Conservation (phyloP, 1,140 invertebrate species). For the Rhyacophila brunnea region DNA sequence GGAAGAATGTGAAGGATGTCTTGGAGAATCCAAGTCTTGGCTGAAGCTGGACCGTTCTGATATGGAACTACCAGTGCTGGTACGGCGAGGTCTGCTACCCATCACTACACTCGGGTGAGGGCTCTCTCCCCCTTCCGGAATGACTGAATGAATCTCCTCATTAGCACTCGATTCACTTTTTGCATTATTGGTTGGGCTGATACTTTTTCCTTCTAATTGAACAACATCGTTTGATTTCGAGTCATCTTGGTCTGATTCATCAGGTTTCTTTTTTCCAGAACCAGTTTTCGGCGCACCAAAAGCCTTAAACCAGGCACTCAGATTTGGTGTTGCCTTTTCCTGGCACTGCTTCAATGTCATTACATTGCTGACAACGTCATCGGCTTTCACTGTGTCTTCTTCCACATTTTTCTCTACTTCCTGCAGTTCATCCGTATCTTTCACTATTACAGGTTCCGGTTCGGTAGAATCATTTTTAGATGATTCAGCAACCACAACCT, state of each 20-base stretch:
- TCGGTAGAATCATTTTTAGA: background rate
- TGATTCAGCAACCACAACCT: background rate
- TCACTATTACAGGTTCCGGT: slow-evolving; percentile 16
- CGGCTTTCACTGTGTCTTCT: background rate
- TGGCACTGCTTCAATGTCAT: slow-evolving; percentile 44
- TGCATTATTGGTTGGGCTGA: slow-evolving; percentile 40
- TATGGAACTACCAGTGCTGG: slow-evolving; percentile 70
- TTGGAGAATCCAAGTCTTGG: slow-evolving; percentile 69
- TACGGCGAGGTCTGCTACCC: slow-evolving; percentile 58
- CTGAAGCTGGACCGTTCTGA: slow-evolving; percentile 74
- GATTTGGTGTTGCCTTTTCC: slow-evolving; percentile 76
- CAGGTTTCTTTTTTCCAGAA: slow-evolving; percentile 48
- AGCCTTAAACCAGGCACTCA: slow-evolving; percentile 88
- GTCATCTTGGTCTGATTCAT: slow-evolving; percentile 45
- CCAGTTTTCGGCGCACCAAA: slow-evolving; percentile 76
- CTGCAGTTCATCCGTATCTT: slow-evolving; percentile 43
- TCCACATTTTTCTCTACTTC: slow-evolving; percentile 41
- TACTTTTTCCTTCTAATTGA: slow-evolving; percentile 39
- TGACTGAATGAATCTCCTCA: slow-evolving; percentile 38
- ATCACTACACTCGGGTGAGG: slow-evolving; percentile 42
- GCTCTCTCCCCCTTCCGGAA: slow-evolving; percentile 49
- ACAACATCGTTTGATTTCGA: slow-evolving; percentile 33
- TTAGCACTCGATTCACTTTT: slow-evolving; percentile 44
- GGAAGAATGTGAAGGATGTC: slow-evolving; percentile 65
- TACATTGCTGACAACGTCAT: background rate